Conservation (phyloP, 2,888 invertebrate genomes). For the Drosophila mercatorum region DNA sequence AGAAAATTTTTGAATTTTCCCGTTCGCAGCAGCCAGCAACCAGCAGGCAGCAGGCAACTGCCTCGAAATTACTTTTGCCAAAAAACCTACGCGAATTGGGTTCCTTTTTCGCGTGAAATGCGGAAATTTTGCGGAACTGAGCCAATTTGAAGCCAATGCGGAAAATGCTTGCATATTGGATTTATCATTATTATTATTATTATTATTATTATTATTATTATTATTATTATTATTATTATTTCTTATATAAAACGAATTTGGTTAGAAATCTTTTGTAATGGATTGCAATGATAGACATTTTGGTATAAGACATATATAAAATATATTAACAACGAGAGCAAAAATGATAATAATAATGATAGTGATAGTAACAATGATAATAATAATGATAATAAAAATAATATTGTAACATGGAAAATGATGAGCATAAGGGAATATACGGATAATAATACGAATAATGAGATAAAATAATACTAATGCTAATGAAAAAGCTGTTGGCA, state of each 20-base stretch:
- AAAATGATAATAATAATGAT: background rate
- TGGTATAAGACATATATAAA: too few relatives aligned
- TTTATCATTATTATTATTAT: background rate
- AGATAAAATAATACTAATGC: too few relatives aligned
- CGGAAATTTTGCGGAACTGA: background rate
- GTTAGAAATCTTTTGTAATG: too few relatives aligned
- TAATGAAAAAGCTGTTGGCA: too few relatives aligned
- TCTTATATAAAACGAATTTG: background rate
- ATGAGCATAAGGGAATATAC: too few relatives aligned
- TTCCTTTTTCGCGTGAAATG: background rate
- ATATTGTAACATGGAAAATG: too few relatives aligned
- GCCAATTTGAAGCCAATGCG: background rate
- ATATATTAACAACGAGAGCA: background rate
- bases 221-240: background rate
- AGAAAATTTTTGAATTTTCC: background rate
- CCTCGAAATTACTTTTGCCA: constrained; percentile 36
- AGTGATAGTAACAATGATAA: too few relatives aligned
- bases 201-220: background rate
- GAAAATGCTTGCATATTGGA: background rate
- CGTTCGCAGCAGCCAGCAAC: background rate
- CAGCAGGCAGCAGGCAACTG: background rate
- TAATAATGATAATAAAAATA: too few relatives aligned
- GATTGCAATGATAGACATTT: too few relatives aligned
- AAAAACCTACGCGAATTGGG: constrained; percentile 8
- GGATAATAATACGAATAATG: too few relatives aligned